Base-by-base conservation (phyloP, 2,113 vertebrate genomes). In the Rhynchopsitta pachyrhyncha region DNA sequence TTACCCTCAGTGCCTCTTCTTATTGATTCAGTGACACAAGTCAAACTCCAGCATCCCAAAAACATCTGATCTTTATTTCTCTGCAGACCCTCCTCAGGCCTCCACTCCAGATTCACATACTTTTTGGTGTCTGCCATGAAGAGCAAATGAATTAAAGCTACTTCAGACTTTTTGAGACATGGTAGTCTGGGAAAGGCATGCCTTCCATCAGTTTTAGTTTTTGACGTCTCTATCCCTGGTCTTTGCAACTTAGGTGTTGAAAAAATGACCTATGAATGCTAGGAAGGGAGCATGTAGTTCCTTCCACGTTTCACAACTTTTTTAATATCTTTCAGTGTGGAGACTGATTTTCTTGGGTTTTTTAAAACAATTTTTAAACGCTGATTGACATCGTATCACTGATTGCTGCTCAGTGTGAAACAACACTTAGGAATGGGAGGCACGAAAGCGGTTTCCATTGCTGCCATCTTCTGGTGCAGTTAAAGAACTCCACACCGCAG, bases 391-490 rank as follows among this genome's bases (percentile, higher is more conserved):
- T 6, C 17, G 31, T 25, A 9, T n/a, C 33, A 14, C 15, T 52
- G 59, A 29, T 59, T 8, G 28, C 62, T 0, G 13, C 86, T 76
- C 80, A 66, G 73, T n/a, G 1, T 3, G 59, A 79, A 70, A 37
- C 2, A 1, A 12, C 4, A 17, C 92, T 94, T 89, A 44, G 49
- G 82, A 93, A 67, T 29, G 82, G 46, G 75, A n/a, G n/a, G 62
- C 50, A 20, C 1, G 1, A 33, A 86, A 82, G 53, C 7, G 12
- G 83, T 78, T 96, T 93, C 62, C 74, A 31, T 79, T 97, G 96
- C 97, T 94, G 97, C 96, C 97, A 96, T 88, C 97, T 97, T 44
- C 95, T 96, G 96, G 93, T 52, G 31, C 78, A 39, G 60, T 23
- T 71, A 52, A 78, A 62, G 88, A 95, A 97, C 82, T 92, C 86